Conservation (phyloP, 2,113 vertebrate species). For the Barnardius zonarius region DNA sequence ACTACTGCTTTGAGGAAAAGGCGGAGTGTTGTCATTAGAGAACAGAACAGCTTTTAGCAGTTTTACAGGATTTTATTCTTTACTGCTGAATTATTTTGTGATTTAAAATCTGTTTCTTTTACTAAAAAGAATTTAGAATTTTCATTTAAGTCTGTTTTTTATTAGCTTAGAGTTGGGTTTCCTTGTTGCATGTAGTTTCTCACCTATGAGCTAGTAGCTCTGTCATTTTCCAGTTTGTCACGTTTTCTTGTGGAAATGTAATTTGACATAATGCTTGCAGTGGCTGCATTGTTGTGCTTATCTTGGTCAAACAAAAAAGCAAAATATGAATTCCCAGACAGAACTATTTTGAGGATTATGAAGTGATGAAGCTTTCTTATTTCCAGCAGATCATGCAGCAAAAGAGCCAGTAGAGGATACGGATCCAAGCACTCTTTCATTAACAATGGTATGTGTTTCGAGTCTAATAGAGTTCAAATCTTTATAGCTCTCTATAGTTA, state of each 20-base stretch:
- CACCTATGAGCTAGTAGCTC: background rate
- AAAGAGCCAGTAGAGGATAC: constrained; percentile 94
- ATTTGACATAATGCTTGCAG: background rate
- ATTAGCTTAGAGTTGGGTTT: background rate
- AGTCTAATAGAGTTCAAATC: background rate
- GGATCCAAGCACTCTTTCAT: constrained; percentile 89
- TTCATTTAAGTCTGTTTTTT: background rate
- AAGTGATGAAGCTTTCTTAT: background rate
- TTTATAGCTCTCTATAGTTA: background rate
- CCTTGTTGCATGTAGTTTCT: background rate
- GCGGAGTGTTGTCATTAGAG: background rate
- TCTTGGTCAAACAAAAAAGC: background rate
- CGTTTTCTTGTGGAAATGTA: background rate
- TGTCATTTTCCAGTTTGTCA: background rate
- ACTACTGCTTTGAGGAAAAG: background rate
- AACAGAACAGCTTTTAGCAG: background rate
- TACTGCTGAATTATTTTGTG: background rate
- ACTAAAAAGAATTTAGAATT: background rate
- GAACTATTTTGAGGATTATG: background rate
- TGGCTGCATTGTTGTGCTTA: background rate
- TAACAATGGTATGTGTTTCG: constrained; percentile 78
- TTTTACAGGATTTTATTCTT: background rate
- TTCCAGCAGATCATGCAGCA: constrained; percentile 72
- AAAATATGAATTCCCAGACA: background rate
- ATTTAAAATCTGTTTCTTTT: background rate